Base-by-base conservation (phyloP, 1,140 invertebrate genomes). In the Leguminivora glycinivorella region DNA sequence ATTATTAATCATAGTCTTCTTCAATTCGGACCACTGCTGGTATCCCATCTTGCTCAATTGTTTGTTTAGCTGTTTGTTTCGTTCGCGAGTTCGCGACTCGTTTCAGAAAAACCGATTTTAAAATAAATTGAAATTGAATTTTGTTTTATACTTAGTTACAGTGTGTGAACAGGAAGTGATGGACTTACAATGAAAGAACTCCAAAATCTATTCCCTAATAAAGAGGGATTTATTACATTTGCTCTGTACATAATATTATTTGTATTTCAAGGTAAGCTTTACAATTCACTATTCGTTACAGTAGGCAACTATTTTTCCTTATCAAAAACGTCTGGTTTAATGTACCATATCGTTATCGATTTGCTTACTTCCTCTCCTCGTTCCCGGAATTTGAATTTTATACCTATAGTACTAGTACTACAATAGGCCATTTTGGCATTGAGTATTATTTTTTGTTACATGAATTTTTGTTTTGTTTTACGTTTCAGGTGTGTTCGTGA, bases 401-500 rank as follows among this genome's bases (percentile, higher is more conserved):
- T 19, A 63, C 10, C 22, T 12, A 26, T n/a, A n/a, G n/a, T n/a
- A n/a, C n/a, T n/a, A n/a, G 22, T n/a, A 31, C 6, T 4, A 63
- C 58, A 63, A 63, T 63, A 29, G 26, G 14, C 25, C 4, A 60
- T 60, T 29, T 29, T 24, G 14, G 12, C 5, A 26, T 25, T 29
- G 25, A 25, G 24, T 58, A 26, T 25, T 22, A 60, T 29, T 60
- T 60, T 4, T 25, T 26, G 56, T 60, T 26, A 60, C 14, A 10
- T 52, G 19, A 22, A 22, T 52, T 17, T 52, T 52, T 52, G 47
- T 52, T 9, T 75, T 73, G 75, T 80, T 34, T 73, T 76, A 56
- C 14, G 68, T 93, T 93, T 12, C 77, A 99, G 97, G 97, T 80
- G 96, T 98, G 74, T 94, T 98, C 75, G 96, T 98, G 17, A 98